phyloP scores from a whole-genome alignment of 1,140 invertebrate species.

The Reticulitermes speratus region DNA sequence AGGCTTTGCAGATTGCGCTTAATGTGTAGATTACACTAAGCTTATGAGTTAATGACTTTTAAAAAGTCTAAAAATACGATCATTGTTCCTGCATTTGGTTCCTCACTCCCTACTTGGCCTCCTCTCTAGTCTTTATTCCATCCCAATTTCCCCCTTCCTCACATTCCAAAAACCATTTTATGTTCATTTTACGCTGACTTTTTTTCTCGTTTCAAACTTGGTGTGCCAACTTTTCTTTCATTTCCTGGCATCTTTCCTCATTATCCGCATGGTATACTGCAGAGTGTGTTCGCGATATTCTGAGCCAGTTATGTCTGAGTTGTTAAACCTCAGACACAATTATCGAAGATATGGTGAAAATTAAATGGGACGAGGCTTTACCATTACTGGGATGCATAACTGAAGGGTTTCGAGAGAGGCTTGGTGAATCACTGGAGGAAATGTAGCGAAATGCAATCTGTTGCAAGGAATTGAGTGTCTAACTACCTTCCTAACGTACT shows the following conservation, averaged over 20 bases:
- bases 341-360: too few species aligned
- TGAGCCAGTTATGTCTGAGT: too few species aligned
- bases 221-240: not conserved
- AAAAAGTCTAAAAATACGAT: too few species aligned
- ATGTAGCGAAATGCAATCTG: too few species aligned
- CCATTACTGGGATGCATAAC: too few species aligned
- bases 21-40: not conserved
- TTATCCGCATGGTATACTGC: not conserved
- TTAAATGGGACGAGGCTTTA: too few species aligned
- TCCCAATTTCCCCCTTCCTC: not conserved
- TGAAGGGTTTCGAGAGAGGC: too few species aligned
- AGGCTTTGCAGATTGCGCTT: not conserved
- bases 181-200: not conserved
- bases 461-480: too few species aligned
- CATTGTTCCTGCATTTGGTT: too few species aligned
- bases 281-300: not conserved
- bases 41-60: conserved; percentile 1
- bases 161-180: not conserved
- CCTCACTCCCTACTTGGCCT: not conserved
- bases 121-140: not conserved
- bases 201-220: not conserved
- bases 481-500: too few species aligned
- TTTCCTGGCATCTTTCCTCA: not conserved
- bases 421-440: too few species aligned
- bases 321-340: too few species aligned